Conservation (phyloP, 2,888 invertebrate species). For the Lepas anatifera region DNA sequence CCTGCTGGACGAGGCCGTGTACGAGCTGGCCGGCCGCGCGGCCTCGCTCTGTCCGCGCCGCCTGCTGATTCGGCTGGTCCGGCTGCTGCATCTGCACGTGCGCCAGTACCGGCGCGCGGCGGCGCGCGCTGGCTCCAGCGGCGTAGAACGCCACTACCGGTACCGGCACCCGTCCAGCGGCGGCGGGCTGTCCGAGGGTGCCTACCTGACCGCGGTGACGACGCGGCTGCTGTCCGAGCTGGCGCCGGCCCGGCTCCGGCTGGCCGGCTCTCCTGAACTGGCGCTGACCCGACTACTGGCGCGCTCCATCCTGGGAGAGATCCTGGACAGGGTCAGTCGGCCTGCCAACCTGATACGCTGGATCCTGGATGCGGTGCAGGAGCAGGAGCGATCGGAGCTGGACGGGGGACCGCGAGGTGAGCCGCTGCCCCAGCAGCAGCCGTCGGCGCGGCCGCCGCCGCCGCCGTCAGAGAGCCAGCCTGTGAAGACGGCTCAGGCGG, state of each 20-base stretch:
- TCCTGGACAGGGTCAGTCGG: not conserved
- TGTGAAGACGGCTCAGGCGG: not conserved
- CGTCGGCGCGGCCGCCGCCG: not conserved
- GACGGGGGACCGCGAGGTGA: not conserved
- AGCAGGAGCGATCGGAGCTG: not conserved
- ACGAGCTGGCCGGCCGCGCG: constrained; percentile 2
- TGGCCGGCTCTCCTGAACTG: not conserved
- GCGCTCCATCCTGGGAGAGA: not conserved
- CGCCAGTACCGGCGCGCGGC: not conserved
- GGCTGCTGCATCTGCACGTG: not conserved
- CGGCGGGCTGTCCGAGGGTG: not conserved
- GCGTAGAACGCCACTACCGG: not conserved
- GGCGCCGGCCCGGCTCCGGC: not conserved
- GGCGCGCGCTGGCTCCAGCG: not conserved
- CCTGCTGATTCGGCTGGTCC: not conserved
- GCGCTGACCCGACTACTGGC: not conserved
- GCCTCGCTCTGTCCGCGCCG: not conserved
- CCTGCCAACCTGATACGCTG: not conserved
- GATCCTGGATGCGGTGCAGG: not conserved
- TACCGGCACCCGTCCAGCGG: not conserved
- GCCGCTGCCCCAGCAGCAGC: not conserved
- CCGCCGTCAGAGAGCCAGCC: not conserved
- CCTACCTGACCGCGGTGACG: not conserved
- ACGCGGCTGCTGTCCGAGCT: not conserved
- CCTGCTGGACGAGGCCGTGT: constrained; percentile 3